phyloP scores from a whole-genome alignment of 2,888 invertebrate species.

The Drosophila mimica region DNA sequence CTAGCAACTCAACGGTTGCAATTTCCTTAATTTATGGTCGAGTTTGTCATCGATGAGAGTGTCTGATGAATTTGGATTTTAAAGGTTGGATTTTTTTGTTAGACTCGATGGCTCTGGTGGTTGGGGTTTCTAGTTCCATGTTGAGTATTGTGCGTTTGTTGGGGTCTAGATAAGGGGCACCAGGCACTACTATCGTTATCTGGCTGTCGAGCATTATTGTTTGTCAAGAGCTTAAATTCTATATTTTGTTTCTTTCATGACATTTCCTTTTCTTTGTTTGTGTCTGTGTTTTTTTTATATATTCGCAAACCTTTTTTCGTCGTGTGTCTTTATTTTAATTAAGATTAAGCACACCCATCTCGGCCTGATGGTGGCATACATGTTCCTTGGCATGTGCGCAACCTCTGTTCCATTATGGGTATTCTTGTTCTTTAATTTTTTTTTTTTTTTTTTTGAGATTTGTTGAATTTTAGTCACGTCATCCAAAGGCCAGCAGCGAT shows the following conservation, averaged over 20 bases:
- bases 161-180: constrained; percentile 53
- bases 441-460: constrained; percentile 16
- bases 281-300: constrained; percentile 21
- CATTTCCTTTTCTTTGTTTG: constrained; percentile 13
- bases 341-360: constrained; percentile 49
- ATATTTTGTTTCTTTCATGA: constrained; percentile 10
- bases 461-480: constrained; percentile 13
- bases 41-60: constrained; percentile 36
- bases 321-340: constrained; percentile 49
- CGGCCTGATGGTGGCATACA: constrained; percentile 24
- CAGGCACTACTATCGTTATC: constrained; percentile 58
- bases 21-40: not conserved
- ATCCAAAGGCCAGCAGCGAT: constrained; percentile 1
- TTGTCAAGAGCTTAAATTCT: constrained; percentile 65
- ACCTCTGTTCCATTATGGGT: not conserved
- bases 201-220: constrained; percentile 62
- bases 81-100: not conserved
- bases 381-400: constrained; percentile 24
- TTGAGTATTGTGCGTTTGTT: constrained; percentile 33
- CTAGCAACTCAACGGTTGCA: constrained; percentile 25
- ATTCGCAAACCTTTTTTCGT: constrained; percentile 63
- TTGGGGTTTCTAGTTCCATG: constrained; percentile 39
- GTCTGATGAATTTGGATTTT: not conserved
- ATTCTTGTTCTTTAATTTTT: not conserved
- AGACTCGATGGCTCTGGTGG: not conserved